Conservation (phyloP, 2,888 invertebrate species). For the Tiphia femorata region DNA sequence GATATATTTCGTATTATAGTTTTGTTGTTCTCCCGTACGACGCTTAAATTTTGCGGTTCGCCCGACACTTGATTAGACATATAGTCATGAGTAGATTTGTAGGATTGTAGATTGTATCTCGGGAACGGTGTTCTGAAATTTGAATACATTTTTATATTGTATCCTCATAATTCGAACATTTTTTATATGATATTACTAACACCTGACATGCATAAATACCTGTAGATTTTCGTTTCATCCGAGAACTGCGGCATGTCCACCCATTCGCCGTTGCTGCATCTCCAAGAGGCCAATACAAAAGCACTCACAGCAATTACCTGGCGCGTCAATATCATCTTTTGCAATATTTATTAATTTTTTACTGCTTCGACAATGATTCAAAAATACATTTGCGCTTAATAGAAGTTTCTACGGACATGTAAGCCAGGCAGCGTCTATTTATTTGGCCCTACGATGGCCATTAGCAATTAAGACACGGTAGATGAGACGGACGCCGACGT, state of each 20-base stretch:
- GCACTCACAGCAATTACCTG: neutral
- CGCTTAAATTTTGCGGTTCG: too few species aligned
- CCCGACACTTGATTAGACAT: too few species aligned
- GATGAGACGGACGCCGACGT: neutral
- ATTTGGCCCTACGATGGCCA: conserved; percentile 1
- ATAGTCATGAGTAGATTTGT: too few species aligned
- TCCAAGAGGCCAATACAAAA: conserved; percentile 25
- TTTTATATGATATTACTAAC: neutral
- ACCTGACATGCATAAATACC: conserved; percentile 18
- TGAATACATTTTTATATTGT: neutral
- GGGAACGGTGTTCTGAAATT: neutral
- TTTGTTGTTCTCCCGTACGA: too few species aligned
- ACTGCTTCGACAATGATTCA: too few species aligned
- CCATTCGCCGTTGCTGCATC: conserved; percentile 53
- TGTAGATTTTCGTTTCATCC: conserved; percentile 56
- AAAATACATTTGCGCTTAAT: neutral
- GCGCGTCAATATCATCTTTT: too few species aligned
- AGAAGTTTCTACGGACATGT: neutral
- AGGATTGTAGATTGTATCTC: neutral
- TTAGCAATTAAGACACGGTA: conserved; percentile 11
- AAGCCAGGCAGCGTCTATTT: neutral
- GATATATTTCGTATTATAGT: too few species aligned
- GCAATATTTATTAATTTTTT: too few species aligned
- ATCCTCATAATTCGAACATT: neutral
- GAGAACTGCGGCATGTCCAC: conserved; percentile 65